Base-by-base conservation (phyloP, 2,797 vertebrate genomes). In the Poecilia picta region DNA sequence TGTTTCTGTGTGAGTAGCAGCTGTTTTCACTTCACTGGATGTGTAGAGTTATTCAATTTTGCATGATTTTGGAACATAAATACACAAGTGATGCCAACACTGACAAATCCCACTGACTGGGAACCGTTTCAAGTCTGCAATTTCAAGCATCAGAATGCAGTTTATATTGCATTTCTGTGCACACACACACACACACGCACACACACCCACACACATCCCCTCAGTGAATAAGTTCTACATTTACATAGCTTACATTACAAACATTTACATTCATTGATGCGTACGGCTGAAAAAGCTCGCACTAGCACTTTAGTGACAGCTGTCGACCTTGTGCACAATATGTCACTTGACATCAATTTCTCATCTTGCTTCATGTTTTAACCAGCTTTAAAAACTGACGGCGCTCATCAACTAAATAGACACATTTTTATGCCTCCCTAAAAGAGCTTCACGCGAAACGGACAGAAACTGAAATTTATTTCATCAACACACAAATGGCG, bases 211-310 rank as follows among this genome's bases (percentile, higher is more conserved):
- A 7, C 49, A 43, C 23, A 70, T 15, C 2, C 11, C 11, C 39
- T 5, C 5, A 41, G 66, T 15, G 41, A n/a, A 13, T 71, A n/a
- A 16, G 5, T 13, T 41, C 12, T 45, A 23, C 39, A 71, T 71
- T 45, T 43, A 8, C 68, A 16, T 25, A 45, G 41, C 68, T 71
- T 71, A 43, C 8, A 16, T 76, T 18, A 43, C 66, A 73, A 36
- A 62, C 73, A 83, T 55, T 72, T 18, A 39, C 73, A 80, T 57
- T 59, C 13, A n/a, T 28, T 1, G 4, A 33, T 45, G 72, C 64
- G 75, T 78, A 80, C 78, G 81, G 71, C 46, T 83, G 75, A 15
- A 43, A 85, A 77, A 88, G 77, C 81, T 78, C 78, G 41, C 41
- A 8, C 5, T 45, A 15, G 68, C 41, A 28, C n/a, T 68, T 41